Percentiles rank a stretch among this genome's conserved stretches.
phyloP scores from a whole-genome alignment of 2,113 vertebrate species.

The Polypterus bichir region DNA sequence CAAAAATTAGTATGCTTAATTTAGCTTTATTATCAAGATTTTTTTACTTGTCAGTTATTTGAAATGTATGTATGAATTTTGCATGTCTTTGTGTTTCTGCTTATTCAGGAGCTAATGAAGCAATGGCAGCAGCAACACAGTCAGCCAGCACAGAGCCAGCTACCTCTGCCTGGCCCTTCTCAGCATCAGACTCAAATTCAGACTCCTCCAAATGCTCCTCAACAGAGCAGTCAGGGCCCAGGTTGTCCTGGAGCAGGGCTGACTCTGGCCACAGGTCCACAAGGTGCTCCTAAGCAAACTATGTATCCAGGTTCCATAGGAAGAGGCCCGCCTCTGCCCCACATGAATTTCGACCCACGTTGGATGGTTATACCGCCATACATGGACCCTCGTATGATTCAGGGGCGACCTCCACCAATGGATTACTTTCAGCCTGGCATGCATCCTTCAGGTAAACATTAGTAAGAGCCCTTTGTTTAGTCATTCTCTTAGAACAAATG shows the following conservation, averaged over 20 bases:
- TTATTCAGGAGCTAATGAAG: constrained; percentile 39
- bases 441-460: constrained; percentile 65
- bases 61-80: no score
- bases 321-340: constrained; percentile 62
- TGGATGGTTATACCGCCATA: constrained; percentile 87
- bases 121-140: constrained; percentile 48
- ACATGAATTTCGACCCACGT: constrained; percentile 83
- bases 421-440: constrained; percentile 75
- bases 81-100: no score
- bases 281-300: constrained; percentile 44
- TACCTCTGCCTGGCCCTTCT: constrained; percentile 44
- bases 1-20: no score
- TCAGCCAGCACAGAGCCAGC: constrained; percentile 27
- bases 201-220: constrained; percentile 27
- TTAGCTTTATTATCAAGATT: no score
- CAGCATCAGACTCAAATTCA: constrained; percentile 36
- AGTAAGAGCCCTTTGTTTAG: background rate
- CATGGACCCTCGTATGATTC: constrained; percentile 82
- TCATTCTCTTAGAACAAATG: no score
- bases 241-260: background rate
- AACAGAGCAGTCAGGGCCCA: constrained; percentile 19
- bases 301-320: constrained; percentile 68
- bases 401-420: constrained; percentile 70
- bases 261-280: constrained; percentile 27
- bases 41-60: no score